Evolutionary conservation across 1,140 invertebrate genomes (phyloP).

Genomic region (Anadara kagoshimensis): DNA sequence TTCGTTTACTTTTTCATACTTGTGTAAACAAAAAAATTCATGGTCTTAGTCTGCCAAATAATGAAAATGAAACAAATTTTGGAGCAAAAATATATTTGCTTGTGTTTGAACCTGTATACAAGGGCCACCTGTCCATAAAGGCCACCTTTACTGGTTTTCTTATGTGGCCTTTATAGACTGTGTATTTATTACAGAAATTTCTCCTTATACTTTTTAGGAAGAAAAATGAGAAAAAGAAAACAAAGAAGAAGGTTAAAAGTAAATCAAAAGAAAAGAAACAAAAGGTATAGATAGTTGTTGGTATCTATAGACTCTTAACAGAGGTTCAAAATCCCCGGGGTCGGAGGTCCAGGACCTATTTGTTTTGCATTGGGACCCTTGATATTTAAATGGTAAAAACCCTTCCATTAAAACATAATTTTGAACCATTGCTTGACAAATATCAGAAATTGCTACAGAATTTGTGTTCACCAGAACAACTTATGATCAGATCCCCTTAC

Average conservation of each 20-base stretch:
- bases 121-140: no score
- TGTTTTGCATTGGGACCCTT: no score
- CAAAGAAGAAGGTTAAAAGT: constrained; percentile 67
- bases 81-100: no score
- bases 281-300: constrained; percentile 51
- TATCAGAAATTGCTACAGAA: neutral
- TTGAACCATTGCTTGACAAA: neutral
- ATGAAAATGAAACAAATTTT: no score
- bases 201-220: constrained; percentile 61
- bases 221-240: constrained; percentile 69
- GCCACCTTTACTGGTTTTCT: no score
- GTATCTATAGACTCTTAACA: neutral
- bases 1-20: no score
- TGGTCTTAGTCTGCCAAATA: no score
- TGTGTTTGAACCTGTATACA: no score
- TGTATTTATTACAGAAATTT: constrained; percentile 8
- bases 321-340: neutral
- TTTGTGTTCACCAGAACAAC: neutral
- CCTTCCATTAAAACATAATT: neutral
- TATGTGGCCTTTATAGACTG: neutral
- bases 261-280: constrained; percentile 69
- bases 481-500: neutral
- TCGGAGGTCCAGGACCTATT: no score
- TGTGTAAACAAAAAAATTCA: no score
- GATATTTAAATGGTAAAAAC: no score